phyloP scores from a whole-genome alignment of 2,888 invertebrate genomes.

The Acanthoscelides obtectus region DNA sequence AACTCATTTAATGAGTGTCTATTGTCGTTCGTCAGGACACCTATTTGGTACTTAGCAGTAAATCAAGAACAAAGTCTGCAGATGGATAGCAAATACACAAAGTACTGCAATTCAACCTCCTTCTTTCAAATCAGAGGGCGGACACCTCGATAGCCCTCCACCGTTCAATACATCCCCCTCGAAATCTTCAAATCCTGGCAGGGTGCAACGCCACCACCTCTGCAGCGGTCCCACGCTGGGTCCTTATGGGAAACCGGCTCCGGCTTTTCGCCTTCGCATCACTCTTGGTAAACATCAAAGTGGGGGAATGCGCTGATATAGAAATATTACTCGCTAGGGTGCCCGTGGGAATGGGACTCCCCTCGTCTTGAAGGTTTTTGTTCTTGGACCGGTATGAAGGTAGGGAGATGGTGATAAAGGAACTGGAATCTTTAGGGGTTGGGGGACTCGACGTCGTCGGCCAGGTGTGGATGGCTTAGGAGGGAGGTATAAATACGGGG shows the following conservation, averaged over 20 bases:
- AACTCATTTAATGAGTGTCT: too few relatives aligned
- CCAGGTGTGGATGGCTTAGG: background rate
- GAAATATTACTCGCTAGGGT: background rate
- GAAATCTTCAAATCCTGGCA: background rate
- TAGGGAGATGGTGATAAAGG: background rate
- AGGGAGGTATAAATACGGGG: background rate
- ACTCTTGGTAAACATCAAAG: background rate
- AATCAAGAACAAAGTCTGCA: too few relatives aligned
- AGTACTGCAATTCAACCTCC: background rate
- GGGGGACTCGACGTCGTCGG: background rate
- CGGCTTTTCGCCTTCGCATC: background rate
- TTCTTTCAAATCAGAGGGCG: background rate
- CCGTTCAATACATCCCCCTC: background rate
- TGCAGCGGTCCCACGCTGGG: slow-evolving; percentile 31
- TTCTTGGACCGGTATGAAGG: background rate
- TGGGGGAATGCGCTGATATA: background rate
- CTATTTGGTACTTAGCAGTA: too few relatives aligned
- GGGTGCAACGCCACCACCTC: slow-evolving; percentile 28
- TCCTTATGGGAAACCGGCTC: slow-evolving; percentile 28
- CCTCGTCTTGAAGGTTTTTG: background rate
- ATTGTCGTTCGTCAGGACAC: too few relatives aligned
- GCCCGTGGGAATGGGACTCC: background rate
- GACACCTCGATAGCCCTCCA: background rate
- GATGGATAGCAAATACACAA: too few relatives aligned
- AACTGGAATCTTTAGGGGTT: background rate